phyloP scores from a whole-genome alignment of 30 jellyfish, hydroid and myxozoan genomes.

The Aurelia aurita region DNA sequence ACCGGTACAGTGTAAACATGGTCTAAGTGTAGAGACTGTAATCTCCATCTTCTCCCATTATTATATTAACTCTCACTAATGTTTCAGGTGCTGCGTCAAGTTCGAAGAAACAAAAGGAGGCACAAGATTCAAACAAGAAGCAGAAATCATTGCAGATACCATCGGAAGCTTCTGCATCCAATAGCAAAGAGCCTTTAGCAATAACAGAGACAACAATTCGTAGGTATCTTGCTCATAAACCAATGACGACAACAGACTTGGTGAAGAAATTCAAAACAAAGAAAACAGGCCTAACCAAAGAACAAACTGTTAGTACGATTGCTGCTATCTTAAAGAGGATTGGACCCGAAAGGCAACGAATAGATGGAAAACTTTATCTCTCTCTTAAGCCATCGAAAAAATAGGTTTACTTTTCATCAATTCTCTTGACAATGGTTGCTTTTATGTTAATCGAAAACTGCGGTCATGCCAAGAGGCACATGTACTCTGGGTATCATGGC shows the following conservation, averaged over 20 bases:
- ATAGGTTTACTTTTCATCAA: neutral
- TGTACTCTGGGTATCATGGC: no score
- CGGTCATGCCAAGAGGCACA: no score
- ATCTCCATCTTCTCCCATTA: no score
- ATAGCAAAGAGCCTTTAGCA: constrained; percentile 55
- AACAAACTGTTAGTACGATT: constrained; percentile 93
- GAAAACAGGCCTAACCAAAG: constrained; percentile 87
- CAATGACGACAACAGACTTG: constrained; percentile 97
- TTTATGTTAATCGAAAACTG: no score
- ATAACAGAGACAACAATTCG: constrained; percentile 90
- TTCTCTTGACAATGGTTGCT: no score
- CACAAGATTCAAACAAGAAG: constrained; percentile 14
- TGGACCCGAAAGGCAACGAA: constrained; percentile 81
- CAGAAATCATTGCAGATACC: constrained; percentile 1
- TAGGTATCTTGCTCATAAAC: constrained; percentile 90
- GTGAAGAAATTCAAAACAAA: constrained; percentile 89
- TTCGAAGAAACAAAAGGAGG: neutral
- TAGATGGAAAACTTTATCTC: constrained; percentile 87
- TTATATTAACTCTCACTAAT: no score
- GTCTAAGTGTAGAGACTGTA: no score
- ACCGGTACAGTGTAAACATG: no score
- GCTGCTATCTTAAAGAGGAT: constrained; percentile 86
- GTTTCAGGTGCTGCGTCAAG: constrained; percentile 24
- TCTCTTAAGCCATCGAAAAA: constrained; percentile 78
- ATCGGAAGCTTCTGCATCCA: constrained; percentile 2